Evolutionary conservation across 1,140 invertebrate genomes (phyloP), one percentile per base, ranked within the genome.

Genomic region (Danaus melanippus): DNA sequence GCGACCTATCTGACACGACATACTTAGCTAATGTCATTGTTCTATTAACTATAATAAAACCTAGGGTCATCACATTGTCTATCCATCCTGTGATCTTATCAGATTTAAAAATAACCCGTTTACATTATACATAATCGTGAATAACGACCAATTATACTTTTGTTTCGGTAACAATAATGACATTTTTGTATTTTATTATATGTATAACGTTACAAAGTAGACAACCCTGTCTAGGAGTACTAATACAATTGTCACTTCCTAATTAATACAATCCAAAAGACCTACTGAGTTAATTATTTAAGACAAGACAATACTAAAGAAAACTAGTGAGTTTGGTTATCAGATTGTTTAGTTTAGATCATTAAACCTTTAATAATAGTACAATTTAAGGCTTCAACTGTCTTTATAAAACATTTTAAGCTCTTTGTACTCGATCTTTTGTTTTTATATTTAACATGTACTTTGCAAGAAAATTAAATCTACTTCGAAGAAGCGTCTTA

Each of bases 161-260:
- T 32, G 21, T 32, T 32, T 32, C 21, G 21, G 21, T 32, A 32
- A 32, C 21, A 32, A 32, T 32, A 32, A 32, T 32, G 21, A 32
- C 6, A 32, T 42, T n/a, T 43, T 53, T 45, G 12, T 53, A 45
- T 15, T 44, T 12, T 8, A 42, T 9, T 43, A 42, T 12, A 10
- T 21, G 9, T 51, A 10, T 15, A 17, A 42, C 43, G 9, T 11
- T 12, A 12, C 15, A 2, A 42, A 11, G 9, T 39, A 9, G 55
- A n/a, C 66, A 65, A 39, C 62, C 71, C 71, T 73, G 53, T 48
- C 42, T 9, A 59, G 40, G 11, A 66, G 53, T 51, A 53, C 56
- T 77, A 77, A 79, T 74, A 71, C 72, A 79, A 79, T 82, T 74
- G 67, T 75, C 76, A 63, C 69, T 79, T 78, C 76, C 78, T 79